These are phyloP conservation scores for Machaerirhynchus nigripectus DNA, from an alignment of 2,113 vertebrate genomes.

Conservation along the genomic window DNA sequence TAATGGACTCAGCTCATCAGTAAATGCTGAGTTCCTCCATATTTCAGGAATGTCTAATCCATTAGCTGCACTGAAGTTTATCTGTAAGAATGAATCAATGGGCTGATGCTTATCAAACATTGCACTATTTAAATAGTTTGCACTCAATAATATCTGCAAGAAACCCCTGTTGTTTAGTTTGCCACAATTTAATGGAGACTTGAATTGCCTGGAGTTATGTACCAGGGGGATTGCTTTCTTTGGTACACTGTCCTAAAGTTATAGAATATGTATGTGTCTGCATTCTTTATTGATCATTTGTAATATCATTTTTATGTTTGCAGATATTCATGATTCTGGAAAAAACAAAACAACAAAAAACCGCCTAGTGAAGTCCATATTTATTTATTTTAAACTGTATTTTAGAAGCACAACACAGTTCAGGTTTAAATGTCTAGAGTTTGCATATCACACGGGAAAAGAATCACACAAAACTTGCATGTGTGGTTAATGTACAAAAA, in stretches of 20 bases:
- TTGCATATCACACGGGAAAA: neutral
- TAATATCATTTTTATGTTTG: neutral
- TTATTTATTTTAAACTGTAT: neutral
- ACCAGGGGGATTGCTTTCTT: neutral
- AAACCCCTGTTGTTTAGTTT: neutral
- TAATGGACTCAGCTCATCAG: neutral
- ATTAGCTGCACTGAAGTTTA: neutral
- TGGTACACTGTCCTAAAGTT: neutral
- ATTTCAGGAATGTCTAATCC: neutral
- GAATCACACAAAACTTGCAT: neutral
- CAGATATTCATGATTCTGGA: neutral
- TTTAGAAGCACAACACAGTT: neutral
- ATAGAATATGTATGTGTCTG: neutral
- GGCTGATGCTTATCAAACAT: neutral
- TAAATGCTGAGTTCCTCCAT: neutral
- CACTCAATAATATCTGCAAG: neutral
- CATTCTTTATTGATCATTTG: neutral
- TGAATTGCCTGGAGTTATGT: neutral
- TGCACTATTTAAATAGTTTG: neutral
- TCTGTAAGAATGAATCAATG: neutral
- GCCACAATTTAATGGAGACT: neutral
- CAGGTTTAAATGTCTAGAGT: neutral
- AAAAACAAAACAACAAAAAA: neutral
- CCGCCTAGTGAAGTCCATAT: accelerated
- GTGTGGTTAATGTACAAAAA: neutral